Evolutionary conservation across 2,888 invertebrate genomes (phyloP), one percentile per base, ranked within the genome.

Genomic region (Noctua janthe): DNA sequence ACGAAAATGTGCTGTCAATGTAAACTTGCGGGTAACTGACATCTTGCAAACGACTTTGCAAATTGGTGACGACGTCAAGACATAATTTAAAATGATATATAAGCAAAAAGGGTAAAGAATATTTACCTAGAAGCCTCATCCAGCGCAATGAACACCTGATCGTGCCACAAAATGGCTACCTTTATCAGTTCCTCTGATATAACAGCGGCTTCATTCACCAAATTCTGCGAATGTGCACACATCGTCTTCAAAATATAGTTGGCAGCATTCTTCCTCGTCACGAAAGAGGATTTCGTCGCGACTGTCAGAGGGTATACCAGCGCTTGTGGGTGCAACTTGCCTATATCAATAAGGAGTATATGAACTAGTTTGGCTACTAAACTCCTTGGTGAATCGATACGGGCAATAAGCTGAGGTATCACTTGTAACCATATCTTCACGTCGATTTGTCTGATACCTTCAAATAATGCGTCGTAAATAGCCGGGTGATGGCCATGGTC

Each of bases 361-460:
- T 99, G 99, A 76, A 99, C 99, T 39, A 99, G 97, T 83, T 99
- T 98, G 0, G 99, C 98, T 0, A 99, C 99, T 78, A 99, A 96
- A 86, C 98, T 98, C 39, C 99, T 97, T 0, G 99, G 98, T 0
- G 99, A 99, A 94, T 99, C 99, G 80, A 99, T 99, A 76, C 99
- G 97, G 0, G 99, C 99, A 86, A 99, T 99, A 51, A 99, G 96
- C 94, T 99, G 99, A 0, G 99, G 99, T 91, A 99, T 99, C 0
- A 99, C 99, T 97, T 99, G 99, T 23, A 99, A 97, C 99, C 99
- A 99, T 69, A 99, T 99, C 92, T 99, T 99, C 77, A 99, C 99
- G 91, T 99, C 99, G 59, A 99, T 99, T 62, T 98, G 98, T 88
- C 99, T 98, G 88, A 99, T 98, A 0, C 99, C 99, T 89, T 99